Base-by-base conservation (phyloP, 2,888 invertebrate genomes). In the Steinernema scapterisci region DNA sequence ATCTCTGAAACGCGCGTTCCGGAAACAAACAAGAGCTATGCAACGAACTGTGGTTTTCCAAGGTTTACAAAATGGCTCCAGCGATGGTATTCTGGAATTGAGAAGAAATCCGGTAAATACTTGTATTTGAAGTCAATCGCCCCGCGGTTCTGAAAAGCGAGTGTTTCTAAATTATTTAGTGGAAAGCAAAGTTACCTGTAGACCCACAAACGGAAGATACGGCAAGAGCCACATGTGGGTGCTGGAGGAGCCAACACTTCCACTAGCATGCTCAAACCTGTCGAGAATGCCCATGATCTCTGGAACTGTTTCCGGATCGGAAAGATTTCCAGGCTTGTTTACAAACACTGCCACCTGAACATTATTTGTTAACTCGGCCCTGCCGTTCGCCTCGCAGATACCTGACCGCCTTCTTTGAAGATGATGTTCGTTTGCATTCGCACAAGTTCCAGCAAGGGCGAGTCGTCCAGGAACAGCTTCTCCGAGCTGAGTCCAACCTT, bases 401-500 rank as follows among this genome's bases (percentile, higher is more conserved):
- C 85, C 77, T 86, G 86, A 19, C 86, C 86, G 27, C 85, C 85
- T 51, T 86, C 87, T 63, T 86, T 86, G 79, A 87, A 87, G 38
- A 87, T 85, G 56, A 84, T 81, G 73, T 87, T 81, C 13, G 85
- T 85, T 72, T 87, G 86, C n/a, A 87, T 79, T n/a, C 82, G 71
- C 45, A 87, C 84, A n/a, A 87, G 79, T 46, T 83, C 82, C 21
- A 85, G 78, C n/a, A 87, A 78, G 9, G 87, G 86, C 9, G 87
- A 87, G 73, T 87, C 87, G 73, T 85, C 85, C 25, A 87, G 73
- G 75, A 87, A 87, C 1, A 87, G 81, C 75, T 87, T 87, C 77
- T 87, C 87, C 6, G 84, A 83, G 9, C 85, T 80, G 7, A 87
- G 75, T 1, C 86, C 87, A 45, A 87, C 85, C 73, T 81, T 78